Evolutionary conservation across 2,113 vertebrate species (phyloP), one percentile per base, ranked within the genome.

Genomic region (Phyllopteryx taeniolatus): DNA sequence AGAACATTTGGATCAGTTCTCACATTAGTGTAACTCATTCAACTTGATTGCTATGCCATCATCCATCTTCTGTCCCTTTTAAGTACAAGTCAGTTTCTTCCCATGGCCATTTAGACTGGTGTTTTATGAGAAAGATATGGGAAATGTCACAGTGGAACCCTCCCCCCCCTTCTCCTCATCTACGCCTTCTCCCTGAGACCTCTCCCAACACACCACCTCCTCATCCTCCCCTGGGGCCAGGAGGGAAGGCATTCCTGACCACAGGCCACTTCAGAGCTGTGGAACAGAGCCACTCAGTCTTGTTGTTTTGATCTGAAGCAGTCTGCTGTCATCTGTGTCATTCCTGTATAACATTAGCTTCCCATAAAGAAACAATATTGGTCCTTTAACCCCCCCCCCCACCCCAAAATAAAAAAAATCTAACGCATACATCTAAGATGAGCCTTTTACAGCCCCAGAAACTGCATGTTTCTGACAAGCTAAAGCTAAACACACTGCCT

Each of bases 81-180:
- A 66, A 66, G 63, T 47, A 47, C 43, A 9, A 66, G 44, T 47
- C 63, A 8, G 43, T 65, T 65, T 46, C 81, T 79, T 76, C 78
- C 87, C 84, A 81, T 87, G 83, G 74, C 69, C 77, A 77, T 71
- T 83, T 78, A 77, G 86, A 86, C 83, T 85, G 85, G 46, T 60
- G 67, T 76, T 87, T 88, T 87, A 84, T 91, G 76, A 89, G 87
- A 82, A 53, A 88, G 85, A 77, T 89, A 87, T 90, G 84, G 85
- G 78, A 91, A 88, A 88, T 89, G 84, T 90, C 84, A 87, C 80
- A 69, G 79, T 81, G 64, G 42, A 65, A 10, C 66, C 46, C 73
- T 71, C 53, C 73, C 57, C 75, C 71, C 14, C 74, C 79, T 71
- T 67, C 70, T 19, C 73, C 72, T 43, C 76, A 22, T 65, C 63